Base-by-base conservation (phyloP, 2,113 vertebrate genomes). In the Oxyura jamaicensis region DNA sequence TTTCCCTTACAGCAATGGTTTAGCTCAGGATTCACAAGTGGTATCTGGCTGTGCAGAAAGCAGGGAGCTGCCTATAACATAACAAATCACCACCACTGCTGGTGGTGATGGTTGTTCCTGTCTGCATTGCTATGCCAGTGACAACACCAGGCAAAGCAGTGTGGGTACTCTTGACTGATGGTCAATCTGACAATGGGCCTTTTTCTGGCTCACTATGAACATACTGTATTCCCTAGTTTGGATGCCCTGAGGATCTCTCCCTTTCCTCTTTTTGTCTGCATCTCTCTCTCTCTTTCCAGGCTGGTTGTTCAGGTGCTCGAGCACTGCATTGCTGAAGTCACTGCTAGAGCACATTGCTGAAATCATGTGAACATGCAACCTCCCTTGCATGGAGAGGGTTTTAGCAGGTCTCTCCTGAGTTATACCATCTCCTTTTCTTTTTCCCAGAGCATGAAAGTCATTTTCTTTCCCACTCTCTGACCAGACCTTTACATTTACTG, bases 11-110 rank as follows among this genome's bases (percentile, higher is more conserved):
- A 86, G 17, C 46, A 63, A 0, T 23, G 29, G 11, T 58, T 25
- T 6, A 77, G 21, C 21, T 90, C 46, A 84, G 66, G 19, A 20
- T 52, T 87, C 63, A 74, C 41, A 78, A 46, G 66, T 10, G 31
- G 28, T 53, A 71, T 75, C 23, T 75, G 77, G 9, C 58, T 14
- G 50, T 1, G 1, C 41, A 50, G 74, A 84, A 84, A 58, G 17
- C 13, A 74, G 35, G 25, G 52, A 90, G 18, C 22, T 84, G 44
- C 26, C 55, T 83, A 16, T 28, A 36, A 28, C 15, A 74, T 33
- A 48, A 28, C 33, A 79, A 83, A 66, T 8, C 22, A 41, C 11
- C 7, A 5, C 10, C 0, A 0, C 26, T 62, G 33, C 3, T 33
- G 44, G 6, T 48, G 42, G 8, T 33, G 44, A 6, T 48, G 42